A percentile compares a stretch with the other conserved stretches of the same genome.
phyloP scores from a whole-genome alignment of 1,140 invertebrate species.

The Diorhabda carinulata region DNA sequence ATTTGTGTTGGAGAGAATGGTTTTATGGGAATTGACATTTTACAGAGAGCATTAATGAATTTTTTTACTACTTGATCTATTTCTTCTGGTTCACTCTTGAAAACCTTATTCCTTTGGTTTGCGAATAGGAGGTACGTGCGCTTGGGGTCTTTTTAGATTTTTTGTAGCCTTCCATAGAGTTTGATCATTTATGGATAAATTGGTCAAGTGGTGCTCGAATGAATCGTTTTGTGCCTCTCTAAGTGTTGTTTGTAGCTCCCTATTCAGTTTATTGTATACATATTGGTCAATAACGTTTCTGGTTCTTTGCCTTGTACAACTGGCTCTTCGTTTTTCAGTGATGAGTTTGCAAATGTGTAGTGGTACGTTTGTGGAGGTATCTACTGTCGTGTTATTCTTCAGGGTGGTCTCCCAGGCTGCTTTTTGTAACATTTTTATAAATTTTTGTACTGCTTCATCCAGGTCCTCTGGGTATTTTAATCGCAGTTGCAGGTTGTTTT shows the following conservation, averaged over 20 bases:
- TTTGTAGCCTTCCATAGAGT: slow-evolving; percentile 6
- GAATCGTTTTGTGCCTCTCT: slow-evolving; percentile 1
- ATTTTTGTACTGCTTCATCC: slow-evolving; percentile 2
- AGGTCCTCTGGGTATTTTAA: slow-evolving; percentile 3
- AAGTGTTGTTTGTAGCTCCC: background rate
- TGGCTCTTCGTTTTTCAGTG: background rate
- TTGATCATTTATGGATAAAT: background rate
- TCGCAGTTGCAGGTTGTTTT: background rate
- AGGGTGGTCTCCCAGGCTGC: background rate
- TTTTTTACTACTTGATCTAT: background rate
- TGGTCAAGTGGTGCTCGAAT: background rate
- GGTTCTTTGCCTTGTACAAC: background rate
- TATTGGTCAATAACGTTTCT: background rate
- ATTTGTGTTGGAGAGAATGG: background rate
- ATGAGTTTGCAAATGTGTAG: slow-evolving; percentile 2
- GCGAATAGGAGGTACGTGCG: background rate
- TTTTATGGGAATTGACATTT: slow-evolving; percentile 4
- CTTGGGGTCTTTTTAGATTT: background rate
- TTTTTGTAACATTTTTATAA: background rate
- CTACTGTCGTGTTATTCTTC: background rate
- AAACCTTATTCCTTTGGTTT: background rate
- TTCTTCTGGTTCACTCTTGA: background rate
- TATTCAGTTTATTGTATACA: background rate
- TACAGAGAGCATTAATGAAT: background rate
- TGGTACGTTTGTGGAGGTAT: background rate